Percentiles rank a stretch among this genome's conserved stretches.
Conservation (phyloP, 2,888 invertebrate species). For the Eulithis prunata region DNA sequence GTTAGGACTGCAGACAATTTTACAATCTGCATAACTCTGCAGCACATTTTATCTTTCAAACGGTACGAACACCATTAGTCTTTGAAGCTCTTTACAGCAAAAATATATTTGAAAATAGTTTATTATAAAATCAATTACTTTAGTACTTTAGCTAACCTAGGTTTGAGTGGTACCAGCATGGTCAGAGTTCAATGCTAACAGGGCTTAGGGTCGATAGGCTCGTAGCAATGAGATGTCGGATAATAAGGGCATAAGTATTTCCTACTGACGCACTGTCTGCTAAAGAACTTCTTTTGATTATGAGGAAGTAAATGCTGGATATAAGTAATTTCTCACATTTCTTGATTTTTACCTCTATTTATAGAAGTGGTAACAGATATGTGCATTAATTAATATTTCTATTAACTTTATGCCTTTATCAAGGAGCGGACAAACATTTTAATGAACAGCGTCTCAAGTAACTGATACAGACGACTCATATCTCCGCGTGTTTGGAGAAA, state of each 20-base stretch:
- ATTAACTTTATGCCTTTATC: constrained; percentile 19
- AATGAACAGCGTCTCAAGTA: constrained; percentile 27
- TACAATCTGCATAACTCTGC: constrained; percentile 16
- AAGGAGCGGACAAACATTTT: constrained; percentile 25
- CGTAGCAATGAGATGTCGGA: constrained; percentile 42
- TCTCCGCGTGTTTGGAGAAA: neutral
- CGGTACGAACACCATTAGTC: neutral
- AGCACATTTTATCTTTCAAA: constrained; percentile 2
- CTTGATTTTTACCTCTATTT: constrained; percentile 18
- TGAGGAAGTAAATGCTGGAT: neutral
- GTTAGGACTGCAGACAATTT: constrained; percentile 22
- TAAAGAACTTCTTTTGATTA: constrained; percentile 8
- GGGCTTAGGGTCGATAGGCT: constrained; percentile 50
- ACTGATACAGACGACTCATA: constrained; percentile 5
- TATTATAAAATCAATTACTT: neutral
- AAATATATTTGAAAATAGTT: neutral
- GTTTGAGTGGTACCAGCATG: constrained; percentile 20
- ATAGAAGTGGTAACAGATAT: constrained; percentile 23
- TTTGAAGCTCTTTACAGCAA: too few species aligned
- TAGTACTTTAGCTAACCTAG: too few species aligned
- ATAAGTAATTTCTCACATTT: neutral
- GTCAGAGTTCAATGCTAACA: constrained; percentile 53
- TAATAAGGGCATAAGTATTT: constrained; percentile 48
- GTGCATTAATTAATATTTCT: constrained; percentile 20
- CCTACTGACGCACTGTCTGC: constrained; percentile 29